These are phyloP conservation scores for Thecophora atra DNA, from an alignment of 2,888 invertebrate species.

Conservation along the genomic window DNA sequence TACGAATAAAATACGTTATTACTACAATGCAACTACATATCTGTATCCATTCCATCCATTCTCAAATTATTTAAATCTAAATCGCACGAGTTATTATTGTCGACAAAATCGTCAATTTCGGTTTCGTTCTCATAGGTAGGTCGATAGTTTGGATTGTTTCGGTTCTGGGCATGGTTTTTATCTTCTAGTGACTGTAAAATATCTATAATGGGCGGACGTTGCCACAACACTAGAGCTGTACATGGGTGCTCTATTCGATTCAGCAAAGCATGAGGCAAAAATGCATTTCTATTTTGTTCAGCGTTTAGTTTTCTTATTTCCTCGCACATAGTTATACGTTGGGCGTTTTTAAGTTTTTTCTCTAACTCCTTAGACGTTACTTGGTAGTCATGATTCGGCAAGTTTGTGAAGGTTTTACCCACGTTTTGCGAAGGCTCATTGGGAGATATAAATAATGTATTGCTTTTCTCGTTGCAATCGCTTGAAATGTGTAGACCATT, in stretches of 20 bases:
- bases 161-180: constrained; percentile 12
- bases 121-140: constrained; percentile 34
- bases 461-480: constrained; percentile 56
- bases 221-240: constrained; percentile 84
- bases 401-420: constrained; percentile 48
- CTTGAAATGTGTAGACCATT: constrained; percentile 77
- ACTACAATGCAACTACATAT: constrained; percentile 50
- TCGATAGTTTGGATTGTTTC: constrained; percentile 29
- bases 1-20: background rate
- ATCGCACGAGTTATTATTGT: constrained; percentile 63
- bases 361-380: constrained; percentile 63
- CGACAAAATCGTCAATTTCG: constrained; percentile 54
- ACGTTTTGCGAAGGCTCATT: constrained; percentile 49
- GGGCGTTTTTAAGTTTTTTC: constrained; percentile 66
- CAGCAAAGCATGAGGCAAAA: constrained; percentile 75
- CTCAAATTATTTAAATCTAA: constrained; percentile 65
- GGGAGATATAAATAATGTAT: constrained; percentile 37
- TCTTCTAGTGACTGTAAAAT: constrained; percentile 38
- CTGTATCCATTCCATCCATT: constrained; percentile 62
- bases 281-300: constrained; percentile 68
- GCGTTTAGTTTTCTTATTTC: constrained; percentile 72
- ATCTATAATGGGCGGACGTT: constrained; percentile 72
- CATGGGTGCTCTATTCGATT: constrained; percentile 76
- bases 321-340: constrained; percentile 74
- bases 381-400: constrained; percentile 58